A percentile compares a stretch with the other conserved stretches of the same genome.
These are phyloP conservation scores for Parnassius smintheus DNA, from an alignment of 2,888 invertebrate genomes.

Conservation along the genomic window DNA sequence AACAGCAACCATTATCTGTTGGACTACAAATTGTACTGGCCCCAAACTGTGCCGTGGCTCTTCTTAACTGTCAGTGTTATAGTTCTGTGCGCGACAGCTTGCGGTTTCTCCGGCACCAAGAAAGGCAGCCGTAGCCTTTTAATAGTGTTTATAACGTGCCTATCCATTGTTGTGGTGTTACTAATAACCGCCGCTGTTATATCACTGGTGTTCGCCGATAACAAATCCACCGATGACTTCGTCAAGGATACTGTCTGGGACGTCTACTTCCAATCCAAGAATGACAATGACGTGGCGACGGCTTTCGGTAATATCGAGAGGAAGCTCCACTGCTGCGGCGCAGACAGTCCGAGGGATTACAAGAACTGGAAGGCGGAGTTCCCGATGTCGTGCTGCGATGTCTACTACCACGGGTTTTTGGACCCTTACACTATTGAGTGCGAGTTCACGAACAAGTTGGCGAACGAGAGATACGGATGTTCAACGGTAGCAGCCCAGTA, in stretches of 20 bases:
- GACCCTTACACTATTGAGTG: constrained; percentile 61
- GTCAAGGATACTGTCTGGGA: constrained; percentile 70
- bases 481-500: constrained; percentile 62
- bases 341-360: constrained; percentile 66
- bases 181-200: constrained; percentile 51
- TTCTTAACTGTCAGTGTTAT: constrained; percentile 60
- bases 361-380: constrained; percentile 63
- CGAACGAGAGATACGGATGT: constrained; percentile 70
- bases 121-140: constrained; percentile 54
- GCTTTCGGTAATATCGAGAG: constrained; percentile 60
- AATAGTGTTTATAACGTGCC: constrained; percentile 48
- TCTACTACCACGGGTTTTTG: constrained; percentile 62
- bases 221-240: constrained; percentile 58
- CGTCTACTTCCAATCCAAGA: constrained; percentile 57
- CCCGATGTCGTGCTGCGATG: constrained; percentile 69
- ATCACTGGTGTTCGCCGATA: constrained; percentile 61
- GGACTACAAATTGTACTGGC: constrained; percentile 72
- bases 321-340: constrained; percentile 69
- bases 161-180: constrained; percentile 48
- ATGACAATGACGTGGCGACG: constrained; percentile 45
- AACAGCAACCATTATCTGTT: constrained; percentile 66
- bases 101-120: constrained; percentile 59
- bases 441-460: constrained; percentile 65
- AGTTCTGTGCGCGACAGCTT: constrained; percentile 54
- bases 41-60: constrained; percentile 71